Percentiles rank a stretch among this genome's conserved stretches.
Evolutionary conservation across 1,140 invertebrate species (phyloP).

Genomic region (Andrena cerasifolii): DNA sequence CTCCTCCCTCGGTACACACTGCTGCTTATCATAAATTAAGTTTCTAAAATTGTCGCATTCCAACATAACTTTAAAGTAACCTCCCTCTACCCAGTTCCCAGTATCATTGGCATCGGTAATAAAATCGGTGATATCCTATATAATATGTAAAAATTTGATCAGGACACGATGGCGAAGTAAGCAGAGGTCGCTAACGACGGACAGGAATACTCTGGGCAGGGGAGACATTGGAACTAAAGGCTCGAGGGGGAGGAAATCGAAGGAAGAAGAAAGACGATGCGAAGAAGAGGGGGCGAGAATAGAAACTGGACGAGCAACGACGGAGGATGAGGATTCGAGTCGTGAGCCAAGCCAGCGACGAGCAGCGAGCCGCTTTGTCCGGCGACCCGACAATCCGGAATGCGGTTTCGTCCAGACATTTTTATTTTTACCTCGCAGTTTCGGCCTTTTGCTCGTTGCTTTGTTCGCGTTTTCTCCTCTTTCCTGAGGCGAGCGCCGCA

Average conservation of each 20-base stretch:
- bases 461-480: constrained; percentile 60
- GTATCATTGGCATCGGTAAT: no score
- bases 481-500: constrained; percentile 40
- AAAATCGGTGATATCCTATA: no score
- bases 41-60: no score
- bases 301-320: neutral
- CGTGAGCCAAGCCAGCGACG: constrained; percentile 50
- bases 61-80: no score
- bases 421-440: constrained; percentile 64
- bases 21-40: no score
- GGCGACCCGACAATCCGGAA: constrained; percentile 62
- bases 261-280: neutral
- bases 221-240: neutral
- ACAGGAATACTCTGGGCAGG: neutral
- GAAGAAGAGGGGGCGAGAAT: constrained; percentile 15
- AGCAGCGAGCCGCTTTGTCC: constrained; percentile 62
- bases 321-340: constrained; percentile 38
- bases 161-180: neutral
- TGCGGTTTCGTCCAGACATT: constrained; percentile 63
- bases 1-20: no score
- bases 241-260: constrained; percentile 1
- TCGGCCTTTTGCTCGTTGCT: constrained; percentile 59
- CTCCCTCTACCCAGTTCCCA: no score
- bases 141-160: neutral
- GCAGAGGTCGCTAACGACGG: neutral